Evolutionary conservation across 2,113 vertebrate species (phyloP).

Genomic region (Sinocyclocheilus anshuiensis): DNA sequence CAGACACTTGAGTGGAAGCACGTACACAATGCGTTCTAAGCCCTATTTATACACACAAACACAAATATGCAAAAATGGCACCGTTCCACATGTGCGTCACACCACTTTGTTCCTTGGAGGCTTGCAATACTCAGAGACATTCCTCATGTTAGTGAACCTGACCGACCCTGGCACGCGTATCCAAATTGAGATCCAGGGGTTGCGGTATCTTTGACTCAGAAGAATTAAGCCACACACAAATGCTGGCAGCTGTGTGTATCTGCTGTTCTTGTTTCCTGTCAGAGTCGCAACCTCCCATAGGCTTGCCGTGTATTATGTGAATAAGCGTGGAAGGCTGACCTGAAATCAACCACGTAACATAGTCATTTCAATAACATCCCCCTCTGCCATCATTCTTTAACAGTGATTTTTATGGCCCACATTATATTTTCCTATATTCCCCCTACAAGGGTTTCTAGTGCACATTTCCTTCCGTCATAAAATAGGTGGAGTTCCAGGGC

Average conservation of each 20-base stretch:
- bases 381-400: constrained; percentile 60
- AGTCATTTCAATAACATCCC: constrained; percentile 74
- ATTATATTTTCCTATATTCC: constrained; percentile 57
- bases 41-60: constrained; percentile 15
- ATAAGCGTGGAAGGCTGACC: constrained; percentile 60
- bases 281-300: constrained; percentile 6
- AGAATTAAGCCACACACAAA: constrained; percentile 50
- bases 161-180: constrained; percentile 59
- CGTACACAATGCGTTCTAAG: background rate
- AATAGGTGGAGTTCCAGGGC: constrained; percentile 45
- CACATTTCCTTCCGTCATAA: constrained; percentile 60
- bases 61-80: constrained; percentile 37
- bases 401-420: constrained; percentile 63
- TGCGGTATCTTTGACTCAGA: constrained; percentile 45
- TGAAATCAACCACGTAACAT: constrained; percentile 68
- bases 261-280: constrained; percentile 51
- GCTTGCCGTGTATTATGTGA: constrained; percentile 34
- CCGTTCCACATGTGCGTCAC: constrained; percentile 42
- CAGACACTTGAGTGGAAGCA: background rate
- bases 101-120: constrained; percentile 44
- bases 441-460: constrained; percentile 57
- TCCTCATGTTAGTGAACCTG: constrained; percentile 64
- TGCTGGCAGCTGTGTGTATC: constrained; percentile 57
- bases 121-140: constrained; percentile 61
- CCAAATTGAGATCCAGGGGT: constrained; percentile 52